phyloP scores from a whole-genome alignment of 2,888 invertebrate species.

The Trissolcus brochymenae region DNA sequence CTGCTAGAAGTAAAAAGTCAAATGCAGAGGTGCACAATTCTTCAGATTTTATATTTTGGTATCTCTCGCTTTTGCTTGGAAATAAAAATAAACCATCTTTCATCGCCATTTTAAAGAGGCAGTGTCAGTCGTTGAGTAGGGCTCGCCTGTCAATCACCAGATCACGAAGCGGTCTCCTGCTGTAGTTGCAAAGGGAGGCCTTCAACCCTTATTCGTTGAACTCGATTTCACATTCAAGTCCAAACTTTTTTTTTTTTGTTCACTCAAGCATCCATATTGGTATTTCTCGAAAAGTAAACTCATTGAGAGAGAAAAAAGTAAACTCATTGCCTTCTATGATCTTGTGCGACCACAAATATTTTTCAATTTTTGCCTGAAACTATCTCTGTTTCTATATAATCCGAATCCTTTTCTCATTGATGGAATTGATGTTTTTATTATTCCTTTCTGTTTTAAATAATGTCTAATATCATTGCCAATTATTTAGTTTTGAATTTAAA shows the following conservation, averaged over 20 bases:
- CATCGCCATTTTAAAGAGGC: slow-evolving; percentile 73
- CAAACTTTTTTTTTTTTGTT: slow-evolving; percentile 60
- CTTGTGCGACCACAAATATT: not conserved
- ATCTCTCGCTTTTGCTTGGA: slow-evolving; percentile 54
- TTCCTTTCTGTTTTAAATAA: not conserved
- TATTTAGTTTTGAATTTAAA: slow-evolving; percentile 29
- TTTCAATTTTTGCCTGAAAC: slow-evolving; percentile 18
- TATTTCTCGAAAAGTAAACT: slow-evolving; percentile 70
- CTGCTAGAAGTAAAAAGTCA: too few relatives aligned
- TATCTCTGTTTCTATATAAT: not conserved
- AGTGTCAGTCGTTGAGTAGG: slow-evolving; percentile 62
- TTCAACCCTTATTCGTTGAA: slow-evolving; percentile 64
- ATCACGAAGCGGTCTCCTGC: slow-evolving; percentile 68
- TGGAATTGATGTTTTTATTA: not conserved
- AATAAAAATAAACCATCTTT: slow-evolving; percentile 74
- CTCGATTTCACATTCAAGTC: slow-evolving; percentile 64
- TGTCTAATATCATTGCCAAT: not conserved
- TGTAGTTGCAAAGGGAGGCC: slow-evolving; percentile 54
- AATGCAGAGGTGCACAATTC: not conserved
- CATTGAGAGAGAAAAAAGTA: slow-evolving; percentile 69
- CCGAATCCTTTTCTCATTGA: not conserved
- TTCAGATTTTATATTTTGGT: not conserved
- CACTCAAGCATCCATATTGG: slow-evolving; percentile 54
- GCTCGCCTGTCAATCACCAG: slow-evolving; percentile 73
- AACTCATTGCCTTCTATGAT: slow-evolving; percentile 64